Conservation (phyloP, 2,888 invertebrate genomes). For the Pheosia tremula region DNA sequence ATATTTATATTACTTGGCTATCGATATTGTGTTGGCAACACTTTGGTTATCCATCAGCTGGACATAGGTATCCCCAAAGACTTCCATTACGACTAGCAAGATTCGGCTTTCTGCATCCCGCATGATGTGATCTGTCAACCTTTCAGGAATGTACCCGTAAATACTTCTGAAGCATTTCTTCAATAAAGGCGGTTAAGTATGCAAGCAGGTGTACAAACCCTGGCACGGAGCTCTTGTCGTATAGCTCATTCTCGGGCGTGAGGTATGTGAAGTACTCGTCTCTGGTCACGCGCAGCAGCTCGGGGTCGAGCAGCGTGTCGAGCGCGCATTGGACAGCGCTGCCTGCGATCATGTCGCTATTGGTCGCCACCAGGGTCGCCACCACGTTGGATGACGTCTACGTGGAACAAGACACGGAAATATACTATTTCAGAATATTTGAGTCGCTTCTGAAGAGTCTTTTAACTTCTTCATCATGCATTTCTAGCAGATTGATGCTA, state of each 20-base stretch:
- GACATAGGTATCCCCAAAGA: no score
- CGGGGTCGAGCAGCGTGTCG: slow-evolving; percentile 85
- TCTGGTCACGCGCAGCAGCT: slow-evolving; percentile 89
- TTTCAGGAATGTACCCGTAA: no score
- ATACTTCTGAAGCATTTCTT: no score
- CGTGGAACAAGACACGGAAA: background rate
- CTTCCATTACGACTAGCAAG: no score
- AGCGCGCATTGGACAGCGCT: slow-evolving; percentile 85
- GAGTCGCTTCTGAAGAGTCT: no score
- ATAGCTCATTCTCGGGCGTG: slow-evolving; percentile 95
- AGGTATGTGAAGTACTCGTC: slow-evolving; percentile 84
- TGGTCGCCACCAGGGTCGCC: slow-evolving; percentile 86
- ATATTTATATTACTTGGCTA: background rate
- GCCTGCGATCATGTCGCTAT: slow-evolving; percentile 87
- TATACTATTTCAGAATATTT: no score
- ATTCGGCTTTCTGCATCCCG: no score
- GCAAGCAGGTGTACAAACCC: slow-evolving; percentile 53
- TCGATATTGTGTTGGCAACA: background rate
- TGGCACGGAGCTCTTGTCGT: slow-evolving; percentile 89
- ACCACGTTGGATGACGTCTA: slow-evolving; percentile 89
- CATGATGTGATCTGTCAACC: no score
- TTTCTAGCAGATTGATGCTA: no score
- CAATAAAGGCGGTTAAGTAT: no score
- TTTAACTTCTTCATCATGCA: no score
- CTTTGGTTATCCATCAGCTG: no score